phyloP scores from a whole-genome alignment of 1,140 invertebrate species.

The Drosophila tropicalis region DNA sequence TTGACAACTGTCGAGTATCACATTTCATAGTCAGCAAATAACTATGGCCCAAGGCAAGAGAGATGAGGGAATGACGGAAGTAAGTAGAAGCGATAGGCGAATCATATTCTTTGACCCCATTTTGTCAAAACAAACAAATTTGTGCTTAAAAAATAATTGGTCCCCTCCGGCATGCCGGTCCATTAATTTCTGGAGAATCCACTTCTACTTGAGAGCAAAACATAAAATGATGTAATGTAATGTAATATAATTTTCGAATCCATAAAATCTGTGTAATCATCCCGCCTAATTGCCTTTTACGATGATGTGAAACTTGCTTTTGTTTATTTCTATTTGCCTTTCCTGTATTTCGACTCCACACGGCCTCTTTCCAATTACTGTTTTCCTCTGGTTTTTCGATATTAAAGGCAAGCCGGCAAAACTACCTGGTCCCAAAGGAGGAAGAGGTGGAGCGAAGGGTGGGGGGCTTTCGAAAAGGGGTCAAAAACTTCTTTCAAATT shows the following conservation, averaged over 20 bases:
- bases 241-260: conserved; percentile 59
- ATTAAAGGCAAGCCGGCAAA: conserved; percentile 15
- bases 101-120: conserved; percentile 42
- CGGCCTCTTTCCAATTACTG: neutral
- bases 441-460: neutral
- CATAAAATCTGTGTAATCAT: conserved; percentile 65
- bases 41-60: neutral
- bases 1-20: conserved; percentile 45
- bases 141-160: conserved; percentile 53
- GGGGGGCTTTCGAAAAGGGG: conserved; percentile 32
- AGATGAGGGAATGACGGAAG: neutral
- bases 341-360: too few relatives aligned
- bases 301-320: conserved; percentile 65
- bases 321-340: conserved; percentile 8
- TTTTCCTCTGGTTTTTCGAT: conserved; percentile 14
- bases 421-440: conserved; percentile 57
- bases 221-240: conserved; percentile 9
- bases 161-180: conserved; percentile 42
- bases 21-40: conserved; percentile 52
- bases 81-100: conserved; percentile 15
- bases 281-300: conserved; percentile 70
- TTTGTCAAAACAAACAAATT: conserved; percentile 18
- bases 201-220: neutral
- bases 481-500: conserved; percentile 67
- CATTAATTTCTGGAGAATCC: conserved; percentile 60